These are phyloP conservation scores for Lampropteryx suffumata DNA, from an alignment of 2,888 invertebrate genomes.

Conservation along the genomic window DNA sequence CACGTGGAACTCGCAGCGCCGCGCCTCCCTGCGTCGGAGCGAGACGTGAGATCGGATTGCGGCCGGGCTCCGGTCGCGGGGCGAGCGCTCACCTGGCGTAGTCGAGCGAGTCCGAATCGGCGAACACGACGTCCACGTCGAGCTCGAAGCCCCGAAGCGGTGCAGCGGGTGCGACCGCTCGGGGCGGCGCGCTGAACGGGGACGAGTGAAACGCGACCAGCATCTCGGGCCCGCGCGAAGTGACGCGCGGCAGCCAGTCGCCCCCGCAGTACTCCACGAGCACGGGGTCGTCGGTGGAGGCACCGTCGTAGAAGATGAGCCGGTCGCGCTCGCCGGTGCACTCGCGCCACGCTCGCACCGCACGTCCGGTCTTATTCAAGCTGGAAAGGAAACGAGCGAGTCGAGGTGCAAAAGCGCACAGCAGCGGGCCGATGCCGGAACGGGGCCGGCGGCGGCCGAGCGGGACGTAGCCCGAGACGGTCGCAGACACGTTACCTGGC, in stretches of 20 bases:
- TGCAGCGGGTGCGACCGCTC: constrained; percentile 82
- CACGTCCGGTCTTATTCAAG: constrained; percentile 87
- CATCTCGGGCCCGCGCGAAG: constrained; percentile 89
- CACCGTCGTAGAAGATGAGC: constrained; percentile 93
- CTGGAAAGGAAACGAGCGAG: constrained; percentile 47
- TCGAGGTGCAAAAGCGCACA: too few relatives aligned
- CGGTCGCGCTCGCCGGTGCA: constrained; percentile 92
- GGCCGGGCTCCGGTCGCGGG: constrained; percentile 46
- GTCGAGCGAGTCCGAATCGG: constrained; percentile 93
- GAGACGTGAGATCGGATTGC: constrained; percentile 55
- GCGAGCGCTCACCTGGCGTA: constrained; percentile 85
- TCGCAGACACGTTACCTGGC: constrained; percentile 67
- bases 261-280: constrained; percentile 95
- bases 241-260: constrained; percentile 91
- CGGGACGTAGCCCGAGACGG: too few relatives aligned
- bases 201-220: constrained; percentile 94
- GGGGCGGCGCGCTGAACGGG: constrained; percentile 90
- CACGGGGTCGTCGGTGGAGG: constrained; percentile 91
- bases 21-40: constrained; percentile 77
- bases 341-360: constrained; percentile 91
- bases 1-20: constrained; percentile 89
- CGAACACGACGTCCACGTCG: constrained; percentile 92
- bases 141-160: constrained; percentile 92
- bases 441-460: too few relatives aligned
- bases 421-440: too few relatives aligned